A percentile compares a stretch with the other conserved stretches of the same genome.
phyloP scores from a whole-genome alignment of 2,113 vertebrate genomes.

The Alexandromys fortis region DNA sequence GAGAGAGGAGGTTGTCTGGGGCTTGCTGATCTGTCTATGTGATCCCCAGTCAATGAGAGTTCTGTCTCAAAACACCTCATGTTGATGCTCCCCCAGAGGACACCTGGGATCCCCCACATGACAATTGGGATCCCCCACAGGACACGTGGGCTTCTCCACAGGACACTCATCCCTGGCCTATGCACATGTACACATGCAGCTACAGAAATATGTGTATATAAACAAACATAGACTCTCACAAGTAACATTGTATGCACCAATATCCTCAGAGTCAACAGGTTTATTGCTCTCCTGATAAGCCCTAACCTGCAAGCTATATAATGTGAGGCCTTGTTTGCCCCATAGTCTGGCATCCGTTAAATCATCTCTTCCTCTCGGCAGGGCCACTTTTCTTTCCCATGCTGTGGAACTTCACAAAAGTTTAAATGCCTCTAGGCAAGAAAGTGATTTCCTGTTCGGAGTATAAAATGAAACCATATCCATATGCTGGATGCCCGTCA shows the following conservation, averaged over 20 bases:
- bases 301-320: not conserved
- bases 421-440: slow-evolving; percentile 7
- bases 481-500: slow-evolving; percentile 47
- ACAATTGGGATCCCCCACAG: no score
- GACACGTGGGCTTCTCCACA: no score
- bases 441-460: slow-evolving; percentile 60
- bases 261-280: not conserved
- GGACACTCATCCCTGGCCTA: not conserved
- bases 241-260: not conserved
- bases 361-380: not conserved
- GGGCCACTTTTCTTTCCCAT: not conserved
- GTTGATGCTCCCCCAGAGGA: not conserved
- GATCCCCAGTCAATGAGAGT: not conserved
- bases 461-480: slow-evolving; percentile 44
- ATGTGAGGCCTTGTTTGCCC: not conserved
- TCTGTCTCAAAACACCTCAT: not conserved
- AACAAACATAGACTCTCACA: not conserved
- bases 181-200: no score
- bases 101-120: no score
- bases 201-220: no score
- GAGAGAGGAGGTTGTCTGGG: not conserved
- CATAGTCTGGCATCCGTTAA: not conserved
- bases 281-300: not conserved
- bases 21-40: no score
- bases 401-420: not conserved